These are phyloP conservation scores for Pentamera pediparva DNA, from an alignment of 53 echinoderm and acorn worm species.

Conservation along the genomic window DNA sequence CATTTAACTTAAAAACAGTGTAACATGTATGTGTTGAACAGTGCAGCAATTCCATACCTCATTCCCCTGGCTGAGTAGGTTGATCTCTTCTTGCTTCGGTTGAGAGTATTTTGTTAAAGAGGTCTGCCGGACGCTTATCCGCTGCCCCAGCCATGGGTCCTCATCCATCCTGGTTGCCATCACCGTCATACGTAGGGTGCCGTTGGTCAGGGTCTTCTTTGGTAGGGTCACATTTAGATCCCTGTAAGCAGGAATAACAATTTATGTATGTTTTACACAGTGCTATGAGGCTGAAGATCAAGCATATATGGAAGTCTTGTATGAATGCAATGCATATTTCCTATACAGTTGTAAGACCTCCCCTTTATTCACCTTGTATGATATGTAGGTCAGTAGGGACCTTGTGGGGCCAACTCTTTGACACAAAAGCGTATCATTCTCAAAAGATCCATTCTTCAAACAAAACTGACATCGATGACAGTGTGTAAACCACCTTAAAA, in stretches of 20 bases:
- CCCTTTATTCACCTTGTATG: too few relatives aligned
- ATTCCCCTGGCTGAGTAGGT: conserved; percentile 44
- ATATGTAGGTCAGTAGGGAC: too few relatives aligned
- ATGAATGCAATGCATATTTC: too few relatives aligned
- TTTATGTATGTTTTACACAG: too few relatives aligned
- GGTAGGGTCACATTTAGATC: conserved; percentile 77
- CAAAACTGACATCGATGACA: too few relatives aligned
- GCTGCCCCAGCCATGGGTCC: conserved; percentile 21
- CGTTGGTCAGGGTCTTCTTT: conserved; percentile 66
- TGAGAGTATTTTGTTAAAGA: conserved; percentile 62
- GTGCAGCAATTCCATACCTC: conserved; percentile 28
- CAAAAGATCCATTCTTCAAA: too few relatives aligned
- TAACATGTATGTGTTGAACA: not conserved
- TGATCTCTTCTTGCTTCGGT: conserved; percentile 62
- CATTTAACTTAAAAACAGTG: not conserved
- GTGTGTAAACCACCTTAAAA: too few relatives aligned
- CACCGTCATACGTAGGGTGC: conserved; percentile 58
- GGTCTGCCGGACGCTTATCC: conserved; percentile 37
- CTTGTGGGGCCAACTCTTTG: too few relatives aligned
- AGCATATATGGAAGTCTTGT: too few relatives aligned
- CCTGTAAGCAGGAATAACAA: conserved; percentile 36
- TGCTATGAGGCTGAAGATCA: too few relatives aligned
- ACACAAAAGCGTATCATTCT: too few relatives aligned
- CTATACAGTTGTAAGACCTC: too few relatives aligned
- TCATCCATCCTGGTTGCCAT: conserved; percentile 47